Evolutionary conservation across 2,888 invertebrate species (phyloP).

Genomic region (Anodontia alba): DNA sequence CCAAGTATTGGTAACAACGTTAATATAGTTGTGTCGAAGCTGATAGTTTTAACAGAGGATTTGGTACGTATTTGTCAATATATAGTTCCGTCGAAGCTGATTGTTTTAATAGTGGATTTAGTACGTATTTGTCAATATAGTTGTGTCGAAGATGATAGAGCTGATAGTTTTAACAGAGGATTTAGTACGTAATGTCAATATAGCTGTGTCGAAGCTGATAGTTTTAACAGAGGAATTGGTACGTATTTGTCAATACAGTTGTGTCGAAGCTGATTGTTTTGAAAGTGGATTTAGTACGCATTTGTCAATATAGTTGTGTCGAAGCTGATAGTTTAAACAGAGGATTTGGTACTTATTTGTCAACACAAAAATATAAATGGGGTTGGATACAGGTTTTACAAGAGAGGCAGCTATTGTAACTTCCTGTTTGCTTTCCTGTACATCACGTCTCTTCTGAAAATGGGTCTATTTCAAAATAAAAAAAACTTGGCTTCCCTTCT

Average conservation of each 20-base stretch:
- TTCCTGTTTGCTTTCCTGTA: too few relatives aligned
- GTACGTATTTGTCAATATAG: too few relatives aligned
- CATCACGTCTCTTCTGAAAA: too few relatives aligned
- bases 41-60: conserved; percentile 90
- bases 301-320: conserved; percentile 92
- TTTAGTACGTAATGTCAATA: conserved; percentile 87
- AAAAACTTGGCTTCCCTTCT: too few relatives aligned
- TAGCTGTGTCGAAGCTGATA: conserved; percentile 93
- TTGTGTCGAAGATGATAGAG: conserved; percentile 93
- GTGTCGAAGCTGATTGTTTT: conserved; percentile 94
- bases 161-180: conserved; percentile 90
- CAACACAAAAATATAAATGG: too few relatives aligned
- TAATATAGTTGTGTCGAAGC: conserved; percentile 93
- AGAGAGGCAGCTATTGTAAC: too few relatives aligned
- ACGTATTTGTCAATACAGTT: conserved; percentile 89
- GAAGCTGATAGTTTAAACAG: conserved; percentile 91
- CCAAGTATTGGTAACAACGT: conserved; percentile 96
- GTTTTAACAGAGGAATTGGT: conserved; percentile 88
- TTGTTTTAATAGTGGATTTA: too few relatives aligned
- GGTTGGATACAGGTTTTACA: too few relatives aligned
- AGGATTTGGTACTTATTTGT: too few relatives aligned
- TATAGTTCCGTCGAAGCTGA: neutral
- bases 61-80: conserved; percentile 83
- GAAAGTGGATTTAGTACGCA: conserved; percentile 86
- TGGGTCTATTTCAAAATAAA: too few relatives aligned